Percentiles rank a stretch among this genome's conserved stretches.
phyloP scores from a whole-genome alignment of 2,113 vertebrate genomes.

The Cebidichthys violaceus region DNA sequence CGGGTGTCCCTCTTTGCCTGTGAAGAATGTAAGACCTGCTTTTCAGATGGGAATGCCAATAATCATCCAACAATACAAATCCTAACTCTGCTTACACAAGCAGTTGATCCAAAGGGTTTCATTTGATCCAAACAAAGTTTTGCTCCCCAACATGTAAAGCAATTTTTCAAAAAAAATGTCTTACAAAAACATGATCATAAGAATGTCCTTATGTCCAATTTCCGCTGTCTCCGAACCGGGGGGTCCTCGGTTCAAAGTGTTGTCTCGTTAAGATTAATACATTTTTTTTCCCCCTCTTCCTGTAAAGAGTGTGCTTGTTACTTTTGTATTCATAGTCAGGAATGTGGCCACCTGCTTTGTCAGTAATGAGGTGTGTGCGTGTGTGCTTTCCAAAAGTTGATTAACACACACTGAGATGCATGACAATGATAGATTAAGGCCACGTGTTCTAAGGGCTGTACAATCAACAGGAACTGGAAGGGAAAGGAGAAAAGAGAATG shows the following conservation, averaged over 20 bases:
- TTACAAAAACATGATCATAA: constrained; percentile 72
- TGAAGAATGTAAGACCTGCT: constrained; percentile 74
- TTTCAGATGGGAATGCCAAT: constrained; percentile 80
- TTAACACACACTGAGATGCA: constrained; percentile 78
- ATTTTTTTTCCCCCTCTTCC: constrained; percentile 47
- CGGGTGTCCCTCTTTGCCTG: constrained; percentile 42
- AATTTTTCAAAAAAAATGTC: constrained; percentile 70
- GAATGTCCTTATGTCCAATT: constrained; percentile 65
- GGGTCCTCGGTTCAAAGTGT: constrained; percentile 61
- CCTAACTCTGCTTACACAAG: constrained; percentile 65
- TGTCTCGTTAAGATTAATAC: constrained; percentile 52
- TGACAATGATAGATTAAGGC: constrained; percentile 84
- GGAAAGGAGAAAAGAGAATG: constrained; percentile 33
- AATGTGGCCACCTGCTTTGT: constrained; percentile 76
- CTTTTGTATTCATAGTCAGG: constrained; percentile 59
- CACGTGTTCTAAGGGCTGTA: constrained; percentile 82
- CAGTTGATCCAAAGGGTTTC: constrained; percentile 76
- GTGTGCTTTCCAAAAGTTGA: constrained; percentile 66
- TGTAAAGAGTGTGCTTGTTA: constrained; percentile 65
- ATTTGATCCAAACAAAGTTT: constrained; percentile 82
- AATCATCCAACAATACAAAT: constrained; percentile 66
- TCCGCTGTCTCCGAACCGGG: constrained; percentile 46
- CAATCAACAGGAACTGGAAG: constrained; percentile 79
- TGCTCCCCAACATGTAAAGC: constrained; percentile 78
- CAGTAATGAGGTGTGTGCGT: constrained; percentile 66